Base-by-base conservation (phyloP, 2,113 vertebrate species). In the Polyodon spathula region DNA sequence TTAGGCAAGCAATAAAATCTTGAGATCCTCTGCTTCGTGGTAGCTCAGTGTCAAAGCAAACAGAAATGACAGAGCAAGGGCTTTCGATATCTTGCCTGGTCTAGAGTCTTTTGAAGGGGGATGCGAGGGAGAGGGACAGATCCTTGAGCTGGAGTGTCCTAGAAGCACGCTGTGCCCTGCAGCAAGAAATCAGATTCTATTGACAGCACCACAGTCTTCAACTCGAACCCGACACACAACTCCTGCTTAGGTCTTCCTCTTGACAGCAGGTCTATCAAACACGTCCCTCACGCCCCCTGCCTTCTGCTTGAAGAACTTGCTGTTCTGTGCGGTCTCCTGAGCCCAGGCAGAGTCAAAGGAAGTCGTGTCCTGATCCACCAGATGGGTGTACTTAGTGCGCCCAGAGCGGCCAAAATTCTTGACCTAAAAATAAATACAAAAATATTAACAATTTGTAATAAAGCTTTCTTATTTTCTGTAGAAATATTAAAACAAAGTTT, bases 271-370 rank as follows among this genome's bases (percentile, higher is more conserved):
- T 16, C 93, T 80, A 63, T 98, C 95, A 6, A 98, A 97, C 73
- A 98, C 91, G 0, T 98, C 96, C 58, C 93, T 88, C 58, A 97
- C 94, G 0, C 95, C 95, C 0, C 93, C 94, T 1, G 96, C 95
- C 73, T 97, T 97, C 72, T 99, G 96, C 72, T 99, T 98, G 64
- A 97, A 97, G 88, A 99, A 98, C 74, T 99, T 99, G 53, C 88
- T 98, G 77, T 98, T 99, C 78, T 98, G 95, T 0, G 95, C 92
- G 0, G 90, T 97, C 71, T 99, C 95, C 77, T 99, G 96, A 41
- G 95, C 95, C 96, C 96, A 99, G n/a, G 96, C 92, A 0, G 95
- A 99, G 70, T 99, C 94, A 1, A 99, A 99, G 6, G 96, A 96
- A 0, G 96, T 98, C 59, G 94, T 99, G 60, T 99, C 96, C 81